These are phyloP conservation scores for Ursus arctos DNA, from an alignment of 2,113 vertebrate species.

Conservation along the genomic window DNA sequence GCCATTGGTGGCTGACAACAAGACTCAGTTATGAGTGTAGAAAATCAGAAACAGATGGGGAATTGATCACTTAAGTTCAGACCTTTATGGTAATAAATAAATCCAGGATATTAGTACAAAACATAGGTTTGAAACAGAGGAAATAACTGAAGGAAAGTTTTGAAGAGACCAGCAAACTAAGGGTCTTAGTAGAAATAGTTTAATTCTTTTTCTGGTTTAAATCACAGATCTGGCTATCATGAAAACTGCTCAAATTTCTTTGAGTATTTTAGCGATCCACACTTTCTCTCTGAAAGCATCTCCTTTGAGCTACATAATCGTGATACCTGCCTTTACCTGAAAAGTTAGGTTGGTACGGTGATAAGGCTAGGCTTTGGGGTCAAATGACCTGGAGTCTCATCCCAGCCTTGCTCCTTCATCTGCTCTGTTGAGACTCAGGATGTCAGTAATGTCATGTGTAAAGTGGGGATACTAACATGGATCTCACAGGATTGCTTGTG, in stretches of 20 bases:
- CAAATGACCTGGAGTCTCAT: not conserved
- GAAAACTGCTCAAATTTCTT: not conserved
- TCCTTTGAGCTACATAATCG: not conserved
- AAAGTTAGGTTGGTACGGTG: not conserved
- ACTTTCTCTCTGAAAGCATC: not conserved
- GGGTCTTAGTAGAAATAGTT: not conserved
- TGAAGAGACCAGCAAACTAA: not conserved
- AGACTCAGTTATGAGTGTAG: not conserved
- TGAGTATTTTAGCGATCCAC: not conserved
- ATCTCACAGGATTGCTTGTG: not conserved
- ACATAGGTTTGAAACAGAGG: not conserved
- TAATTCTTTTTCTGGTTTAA: slow-evolving; percentile 37
- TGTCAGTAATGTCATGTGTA: too few relatives aligned
- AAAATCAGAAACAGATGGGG: not conserved
- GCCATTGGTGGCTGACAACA: not conserved
- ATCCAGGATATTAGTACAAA: not conserved
- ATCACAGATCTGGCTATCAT: not conserved
- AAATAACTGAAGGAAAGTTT: slow-evolving; percentile 18
- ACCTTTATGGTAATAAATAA: slow-evolving; percentile 42
- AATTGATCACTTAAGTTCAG: not conserved
- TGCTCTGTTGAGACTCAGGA: not conserved
- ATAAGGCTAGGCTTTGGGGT: not conserved
- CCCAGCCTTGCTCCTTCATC: not conserved
- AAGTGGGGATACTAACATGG: not conserved
- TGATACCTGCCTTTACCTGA: not conserved